Evolutionary conservation across 2,888 invertebrate species (phyloP), one percentile per base, ranked within the genome.

Genomic region (Epirrhoe alternata): DNA sequence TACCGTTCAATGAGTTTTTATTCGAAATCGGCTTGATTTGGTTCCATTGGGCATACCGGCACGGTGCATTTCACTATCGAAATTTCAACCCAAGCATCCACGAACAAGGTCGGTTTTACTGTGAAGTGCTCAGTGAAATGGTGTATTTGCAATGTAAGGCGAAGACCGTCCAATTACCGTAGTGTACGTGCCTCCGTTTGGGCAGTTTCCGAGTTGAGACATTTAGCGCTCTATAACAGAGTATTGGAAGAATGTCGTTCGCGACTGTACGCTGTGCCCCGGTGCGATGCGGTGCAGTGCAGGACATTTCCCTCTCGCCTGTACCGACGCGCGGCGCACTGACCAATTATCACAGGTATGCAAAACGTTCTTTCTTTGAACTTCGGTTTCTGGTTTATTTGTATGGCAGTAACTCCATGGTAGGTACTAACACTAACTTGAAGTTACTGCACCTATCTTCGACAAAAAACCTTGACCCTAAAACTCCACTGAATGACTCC

Each of bases 111-210:
- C 1, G 38, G 6, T 42, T 54, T 57, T 56, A 10, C 14, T 14
- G 53, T 14, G 35, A 6, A n/a, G 3, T 6, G 31, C 8, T 30
- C 16, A 47, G 54, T 47, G 54, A 64, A 57, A 65, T 58, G 49
- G 66, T 59, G 56, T 70, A 61, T 67, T 67, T 67, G 62, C 61
- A 60, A 54, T 55, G 70, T 61, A 67, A 67, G 54, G 57, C 60
- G 60, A 70, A 70, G 66, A 72, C 67, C 64, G 64, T 72, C 70
- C 69, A 72, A 72, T 70, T 72, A 68, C 62, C 38, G 65, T 30
- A 45, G 64, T 59, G 47, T 50, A 60, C 68, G 74, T 74, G 70
- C 63, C 66, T 59, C 47, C 52, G 42, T 45, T 33, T 14, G 57
- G 55, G n/a, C 47, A 53, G 56, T 45, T 63, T 33, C 30, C 4